Base-by-base conservation (phyloP, 2,888 invertebrate species). In the Venusia cambrica region DNA sequence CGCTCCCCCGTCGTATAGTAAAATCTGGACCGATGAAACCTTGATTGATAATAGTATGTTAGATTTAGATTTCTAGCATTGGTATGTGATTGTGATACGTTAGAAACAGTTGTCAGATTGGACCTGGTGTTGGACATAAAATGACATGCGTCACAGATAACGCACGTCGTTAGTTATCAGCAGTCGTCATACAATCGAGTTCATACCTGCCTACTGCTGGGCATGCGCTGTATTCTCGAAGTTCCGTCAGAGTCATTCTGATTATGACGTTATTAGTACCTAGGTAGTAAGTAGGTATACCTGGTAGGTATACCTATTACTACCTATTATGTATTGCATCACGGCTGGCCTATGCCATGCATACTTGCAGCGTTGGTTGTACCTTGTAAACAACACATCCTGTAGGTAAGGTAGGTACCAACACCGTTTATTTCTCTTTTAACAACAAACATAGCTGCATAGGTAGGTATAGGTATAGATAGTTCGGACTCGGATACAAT, bases 191-290 rank as follows among this genome's bases (percentile, higher is more conserved):
- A 51, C 53, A 34, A 18, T 22, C 14, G 13, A 38, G 34, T 31
- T 30, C 40, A 38, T 42, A 42, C 31, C 22, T 37, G 43, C 31
- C 22, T 37, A 47, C 40, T 38, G 22, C 37, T 34, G 22, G 24
- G 31, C 21, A 33, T 22, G 29, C 37, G 25, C 33, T 39, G 35
- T 31, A 27, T 38, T 41, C 30, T 38, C 38, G 28, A 33, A 24
- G 35, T 26, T 37, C 30, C n/a, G 26, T 28, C 28, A 29, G 51
- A 53, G 45, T 53, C 51, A 39, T 46, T 45, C 19, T 22, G 35
- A 43, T 40, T 49, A 42, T 59, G 57, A 68, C 63, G 66, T 61
- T 47, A 36, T 35, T 40, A 31, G n/a, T n/a, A n/a, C n/a, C n/a
- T n/a, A n/a, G n/a, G n/a, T n/a, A n/a, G n/a, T n/a, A n/a, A n/a